phyloP scores from a whole-genome alignment of 2,113 vertebrate genomes.

The Perognathus longimembris region DNA sequence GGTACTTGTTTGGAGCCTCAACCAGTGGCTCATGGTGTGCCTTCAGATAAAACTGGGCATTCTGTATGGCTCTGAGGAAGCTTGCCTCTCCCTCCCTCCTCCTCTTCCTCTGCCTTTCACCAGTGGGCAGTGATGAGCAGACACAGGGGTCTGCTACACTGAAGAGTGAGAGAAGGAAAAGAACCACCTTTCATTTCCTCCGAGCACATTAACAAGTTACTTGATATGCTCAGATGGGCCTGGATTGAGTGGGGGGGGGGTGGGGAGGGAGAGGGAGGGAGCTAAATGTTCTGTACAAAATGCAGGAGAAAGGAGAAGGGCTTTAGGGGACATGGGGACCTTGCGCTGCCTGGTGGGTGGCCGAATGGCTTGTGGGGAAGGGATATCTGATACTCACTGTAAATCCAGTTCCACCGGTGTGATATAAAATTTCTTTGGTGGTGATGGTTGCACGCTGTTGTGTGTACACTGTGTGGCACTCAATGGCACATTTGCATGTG shows the following conservation, averaged over 20 bases:
- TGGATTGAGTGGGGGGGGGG: neutral
- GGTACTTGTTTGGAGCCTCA: neutral
- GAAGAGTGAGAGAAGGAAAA: neutral
- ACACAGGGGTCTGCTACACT: neutral
- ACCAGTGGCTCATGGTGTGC: neutral
- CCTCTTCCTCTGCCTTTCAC: too few species aligned
- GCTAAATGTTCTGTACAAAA: neutral
- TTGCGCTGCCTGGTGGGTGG: neutral
- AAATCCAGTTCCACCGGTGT: neutral
- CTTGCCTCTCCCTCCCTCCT: neutral
- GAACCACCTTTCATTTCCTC: neutral
- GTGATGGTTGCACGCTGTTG: rapidly evolving
- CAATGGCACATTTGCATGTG: neutral
- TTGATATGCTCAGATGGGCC: neutral
- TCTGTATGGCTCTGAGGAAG: neutral
- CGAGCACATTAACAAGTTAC: neutral
- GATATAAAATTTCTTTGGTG: neutral
- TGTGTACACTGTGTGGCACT: neutral
- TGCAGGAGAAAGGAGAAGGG: neutral
- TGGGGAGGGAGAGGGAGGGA: too few species aligned
- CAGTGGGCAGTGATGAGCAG: neutral
- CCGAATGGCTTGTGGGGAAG: neutral
- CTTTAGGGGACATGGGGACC: neutral
- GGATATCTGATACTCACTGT: neutral
- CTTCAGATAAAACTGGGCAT: neutral